These are phyloP conservation scores for Sminthopsis crassicaudata DNA, from an alignment of 2,113 vertebrate species.

Conservation along the genomic window DNA sequence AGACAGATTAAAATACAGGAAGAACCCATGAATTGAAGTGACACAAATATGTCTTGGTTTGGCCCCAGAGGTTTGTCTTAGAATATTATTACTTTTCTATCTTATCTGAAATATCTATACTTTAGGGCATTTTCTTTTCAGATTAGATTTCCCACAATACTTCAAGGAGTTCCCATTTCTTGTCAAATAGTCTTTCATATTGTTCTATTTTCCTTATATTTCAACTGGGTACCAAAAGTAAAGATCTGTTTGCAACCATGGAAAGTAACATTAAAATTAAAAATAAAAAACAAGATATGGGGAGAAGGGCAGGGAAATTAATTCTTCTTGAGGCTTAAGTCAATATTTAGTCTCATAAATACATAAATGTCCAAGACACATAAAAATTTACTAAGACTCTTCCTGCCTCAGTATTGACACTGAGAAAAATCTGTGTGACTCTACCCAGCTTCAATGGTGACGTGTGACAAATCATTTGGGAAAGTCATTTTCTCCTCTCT, in stretches of 20 bases:
- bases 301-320: neutral
- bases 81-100: slow-evolving; percentile 71
- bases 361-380: slow-evolving; percentile 79
- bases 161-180: slow-evolving; percentile 73
- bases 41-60: slow-evolving; percentile 40
- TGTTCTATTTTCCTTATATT: slow-evolving; percentile 73
- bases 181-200: slow-evolving; percentile 74
- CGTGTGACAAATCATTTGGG: neutral
- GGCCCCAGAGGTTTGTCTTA: slow-evolving; percentile 55
- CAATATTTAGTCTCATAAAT: slow-evolving; percentile 77
- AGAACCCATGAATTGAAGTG: slow-evolving; percentile 42
- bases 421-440: slow-evolving; percentile 47
- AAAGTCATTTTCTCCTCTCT: neutral
- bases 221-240: slow-evolving; percentile 76
- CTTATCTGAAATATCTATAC: slow-evolving; percentile 74
- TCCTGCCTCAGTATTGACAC: slow-evolving; percentile 61
- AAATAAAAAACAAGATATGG: neutral
- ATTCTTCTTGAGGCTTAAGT: slow-evolving; percentile 71
- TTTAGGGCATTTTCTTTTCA: slow-evolving; percentile 49
- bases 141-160: slow-evolving; percentile 70
- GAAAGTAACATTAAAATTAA: slow-evolving; percentile 67
- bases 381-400: slow-evolving; percentile 64
- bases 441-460: slow-evolving; percentile 18
- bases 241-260: slow-evolving; percentile 59
- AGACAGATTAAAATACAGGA: neutral